A percentile compares a stretch with the other conserved stretches of the same genome.
Evolutionary conservation across 2,797 vertebrate genomes (phyloP).

Genomic region (Tapirus indicus): DNA sequence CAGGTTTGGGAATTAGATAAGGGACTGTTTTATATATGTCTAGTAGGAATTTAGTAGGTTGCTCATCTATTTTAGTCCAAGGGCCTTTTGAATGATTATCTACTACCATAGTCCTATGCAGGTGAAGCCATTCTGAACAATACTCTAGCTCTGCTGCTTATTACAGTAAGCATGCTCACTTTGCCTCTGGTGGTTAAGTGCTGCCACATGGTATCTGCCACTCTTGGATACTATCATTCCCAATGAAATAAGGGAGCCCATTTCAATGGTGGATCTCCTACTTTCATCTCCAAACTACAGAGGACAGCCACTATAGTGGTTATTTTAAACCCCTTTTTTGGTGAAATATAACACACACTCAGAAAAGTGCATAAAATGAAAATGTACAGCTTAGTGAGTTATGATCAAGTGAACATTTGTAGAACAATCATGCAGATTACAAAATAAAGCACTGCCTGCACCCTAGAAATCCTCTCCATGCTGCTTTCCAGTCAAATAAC

Average conservation of each 20-base stretch:
- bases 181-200: slow-evolving; percentile 16
- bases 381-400: neutral
- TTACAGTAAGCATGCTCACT: neutral
- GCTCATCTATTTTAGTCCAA: slow-evolving; percentile 14
- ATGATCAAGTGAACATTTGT: neutral
- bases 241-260: neutral
- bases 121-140: neutral
- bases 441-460: neutral
- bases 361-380: slow-evolving; percentile 31
- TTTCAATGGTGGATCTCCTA: neutral
- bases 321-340: neutral
- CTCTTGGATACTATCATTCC: slow-evolving; percentile 35
- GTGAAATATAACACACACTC: neutral
- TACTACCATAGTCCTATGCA: neutral
- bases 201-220: neutral
- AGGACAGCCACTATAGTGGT: neutral
- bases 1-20: neutral
- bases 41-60: neutral
- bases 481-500: neutral
- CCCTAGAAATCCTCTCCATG: neutral
- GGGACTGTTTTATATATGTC: neutral
- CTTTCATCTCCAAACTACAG: neutral
- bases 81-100: neutral
- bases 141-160: neutral
- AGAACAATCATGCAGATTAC: neutral